Evolutionary conservation across 1,140 invertebrate genomes (phyloP).

Genomic region (Rhopalosiphum padi): DNA sequence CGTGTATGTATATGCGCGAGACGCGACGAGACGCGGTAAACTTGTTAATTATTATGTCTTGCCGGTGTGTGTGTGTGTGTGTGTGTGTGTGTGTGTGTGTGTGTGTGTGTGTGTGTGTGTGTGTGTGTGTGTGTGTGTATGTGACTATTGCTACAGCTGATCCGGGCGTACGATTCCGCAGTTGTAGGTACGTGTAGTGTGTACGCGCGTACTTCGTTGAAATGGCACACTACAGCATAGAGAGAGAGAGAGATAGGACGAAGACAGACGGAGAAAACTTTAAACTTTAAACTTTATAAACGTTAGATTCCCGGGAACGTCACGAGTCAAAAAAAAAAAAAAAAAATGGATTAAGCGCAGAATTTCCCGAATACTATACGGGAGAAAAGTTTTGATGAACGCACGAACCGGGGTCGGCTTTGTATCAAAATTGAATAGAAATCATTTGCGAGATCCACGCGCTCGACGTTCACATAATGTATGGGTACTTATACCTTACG

Average conservation of each 20-base stretch:
- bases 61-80: too few relatives aligned
- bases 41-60: not conserved
- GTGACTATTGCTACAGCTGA: not conserved
- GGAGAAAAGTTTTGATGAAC: not conserved
- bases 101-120: too few relatives aligned
- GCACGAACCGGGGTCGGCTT: not conserved
- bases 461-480: not conserved
- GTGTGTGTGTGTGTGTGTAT: too few relatives aligned
- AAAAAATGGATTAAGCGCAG: not conserved
- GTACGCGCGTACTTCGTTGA: not conserved
- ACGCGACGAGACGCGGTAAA: not conserved
- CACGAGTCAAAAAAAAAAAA: not conserved
- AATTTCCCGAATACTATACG: not conserved
- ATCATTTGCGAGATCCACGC: not conserved
- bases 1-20: too few relatives aligned
- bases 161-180: not conserved
- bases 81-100: too few relatives aligned
- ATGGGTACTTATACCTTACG: not conserved
- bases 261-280: not conserved
- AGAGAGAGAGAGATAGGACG: not conserved
- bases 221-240: not conserved
- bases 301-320: not conserved
- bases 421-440: slow-evolving; percentile 14
- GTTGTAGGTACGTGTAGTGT: not conserved
- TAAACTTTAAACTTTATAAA: not conserved